Base-by-base conservation (phyloP, 2,797 vertebrate species). In the Labeo calbasu region DNA sequence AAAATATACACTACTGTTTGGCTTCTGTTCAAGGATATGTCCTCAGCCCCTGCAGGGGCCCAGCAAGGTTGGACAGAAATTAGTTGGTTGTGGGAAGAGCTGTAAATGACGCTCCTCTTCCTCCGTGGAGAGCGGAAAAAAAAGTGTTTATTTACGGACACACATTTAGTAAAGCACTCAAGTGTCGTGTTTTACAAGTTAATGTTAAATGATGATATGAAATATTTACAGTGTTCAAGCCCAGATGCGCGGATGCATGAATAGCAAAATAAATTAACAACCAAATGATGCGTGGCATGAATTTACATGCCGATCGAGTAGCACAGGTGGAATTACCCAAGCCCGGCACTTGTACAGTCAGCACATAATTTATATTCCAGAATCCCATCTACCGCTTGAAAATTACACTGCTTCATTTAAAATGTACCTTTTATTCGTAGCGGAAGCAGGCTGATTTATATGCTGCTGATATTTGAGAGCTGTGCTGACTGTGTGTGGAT, bases 11-110 rank as follows among this genome's bases (percentile, higher is more conserved):
- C 90, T 90, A 83, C 71, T 87, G 59, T 86, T 51, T 92, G 91
- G 89, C 87, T 81, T 28, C 25, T 79, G 89, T 89, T 92, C 90
- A 93, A 92, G 87, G 90, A 91, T 90, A 73, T 43, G 86, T 91
- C 89, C 79, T 88, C 82, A 66, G 23, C 79, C 83, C 79, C 87
- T 79, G 28, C 71, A 57, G n/a, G 55, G 73, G 78, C 15, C 0
- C 59, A 77, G 87, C 68, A 79, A 89, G 83, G 86, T 82, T 89
- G 88, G 66, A 78, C 55, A 81, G 86, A 83, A 90, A 88, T 88
- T 80, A 87, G 48, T 79, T 80, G 75, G 76, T 81, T 66, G 84
- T 82, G 19, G 23, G 84, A 85, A 69, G 85, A 85, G 86, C 78
- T 86, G 83, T 87, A 83, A 73, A 85, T 85, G 87, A 76, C n/a